A percentile compares a stretch with the other conserved stretches of the same genome.
These are phyloP conservation scores for Brachionus rubens DNA, from an alignment of 1,140 invertebrate species.

Conservation along the genomic window DNA sequence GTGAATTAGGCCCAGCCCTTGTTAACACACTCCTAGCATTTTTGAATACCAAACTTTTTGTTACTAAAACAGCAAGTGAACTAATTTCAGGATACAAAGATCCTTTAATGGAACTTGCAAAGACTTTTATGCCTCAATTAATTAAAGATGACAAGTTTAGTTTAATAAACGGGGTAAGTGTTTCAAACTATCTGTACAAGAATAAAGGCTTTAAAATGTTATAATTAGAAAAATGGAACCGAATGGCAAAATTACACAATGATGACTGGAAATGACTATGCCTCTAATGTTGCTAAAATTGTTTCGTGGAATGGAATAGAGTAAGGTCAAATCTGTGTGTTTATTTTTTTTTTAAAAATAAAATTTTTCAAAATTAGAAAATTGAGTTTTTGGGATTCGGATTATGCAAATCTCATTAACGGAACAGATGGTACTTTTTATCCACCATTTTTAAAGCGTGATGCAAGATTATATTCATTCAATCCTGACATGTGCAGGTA, in stretches of 20 bases:
- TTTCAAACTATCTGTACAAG: too few species aligned
- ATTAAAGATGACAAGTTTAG: constrained; percentile 46
- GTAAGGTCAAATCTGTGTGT: too few species aligned
- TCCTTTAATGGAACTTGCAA: constrained; percentile 27
- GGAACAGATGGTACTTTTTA: constrained; percentile 46
- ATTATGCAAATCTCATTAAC: constrained; percentile 29
- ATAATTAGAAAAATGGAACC: constrained; percentile 36
- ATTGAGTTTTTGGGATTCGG: not conserved
- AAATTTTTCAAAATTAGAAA: not conserved
- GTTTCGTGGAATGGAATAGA: constrained; percentile 19
- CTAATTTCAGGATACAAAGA: constrained; percentile 37
- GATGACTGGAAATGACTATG: constrained; percentile 24
- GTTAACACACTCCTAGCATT: constrained; percentile 7
- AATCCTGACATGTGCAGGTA: constrained; percentile 43
- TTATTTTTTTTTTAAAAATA: too few species aligned
- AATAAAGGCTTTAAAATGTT: too few species aligned
- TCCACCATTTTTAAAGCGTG: constrained; percentile 18
- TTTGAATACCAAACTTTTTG: constrained; percentile 35
- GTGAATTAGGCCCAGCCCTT: not conserved
- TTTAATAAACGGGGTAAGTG: constrained; percentile 33
- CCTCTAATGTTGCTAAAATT: constrained; percentile 22
- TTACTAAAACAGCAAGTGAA: constrained; percentile 30
- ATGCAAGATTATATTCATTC: constrained; percentile 16
- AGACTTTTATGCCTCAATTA: constrained; percentile 13
- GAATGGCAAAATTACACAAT: constrained; percentile 45